Evolutionary conservation across 2,888 invertebrate species (phyloP).

Genomic region (Drosophila austrosaltans): DNA sequence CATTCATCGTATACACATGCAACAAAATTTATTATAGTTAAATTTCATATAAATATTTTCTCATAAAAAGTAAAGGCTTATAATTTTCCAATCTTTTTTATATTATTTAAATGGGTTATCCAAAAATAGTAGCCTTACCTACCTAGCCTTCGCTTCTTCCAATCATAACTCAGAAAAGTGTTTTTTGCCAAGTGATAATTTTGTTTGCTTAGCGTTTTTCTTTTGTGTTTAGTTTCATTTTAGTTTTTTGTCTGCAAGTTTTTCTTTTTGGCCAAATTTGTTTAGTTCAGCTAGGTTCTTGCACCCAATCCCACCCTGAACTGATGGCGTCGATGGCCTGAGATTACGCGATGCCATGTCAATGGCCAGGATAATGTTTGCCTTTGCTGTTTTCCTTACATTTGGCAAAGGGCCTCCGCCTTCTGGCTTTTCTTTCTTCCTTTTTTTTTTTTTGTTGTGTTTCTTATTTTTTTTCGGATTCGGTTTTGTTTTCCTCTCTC

Average conservation of each 20-base stretch:
- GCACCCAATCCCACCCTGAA: slow-evolving; percentile 4
- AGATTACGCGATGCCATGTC: slow-evolving; percentile 31
- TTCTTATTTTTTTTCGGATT: slow-evolving; percentile 22
- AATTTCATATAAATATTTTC: too few relatives aligned
- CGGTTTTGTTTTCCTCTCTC: slow-evolving; percentile 21
- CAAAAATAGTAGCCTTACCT: too few relatives aligned
- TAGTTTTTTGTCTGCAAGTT: not conserved
- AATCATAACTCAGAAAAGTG: not conserved
- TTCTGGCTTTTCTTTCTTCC: slow-evolving; percentile 23
- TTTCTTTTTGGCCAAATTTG: slow-evolving; percentile 18
- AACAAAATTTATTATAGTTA: not conserved
- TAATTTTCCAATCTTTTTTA: too few relatives aligned
- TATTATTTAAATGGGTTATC: too few relatives aligned
- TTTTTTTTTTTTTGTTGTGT: slow-evolving; percentile 10
- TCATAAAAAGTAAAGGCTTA: too few relatives aligned
- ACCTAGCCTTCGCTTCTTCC: not conserved
- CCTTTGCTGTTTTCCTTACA: slow-evolving; percentile 29
- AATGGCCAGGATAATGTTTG: slow-evolving; percentile 48
- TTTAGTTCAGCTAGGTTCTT: not conserved
- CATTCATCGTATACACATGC: not conserved
- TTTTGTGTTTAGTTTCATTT: not conserved
- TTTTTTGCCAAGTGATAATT: slow-evolving; percentile 4
- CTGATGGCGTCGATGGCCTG: slow-evolving; percentile 12
- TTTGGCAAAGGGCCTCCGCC: slow-evolving; percentile 3
- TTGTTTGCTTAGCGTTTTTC: not conserved